Conservation (phyloP, 1,140 invertebrate genomes). For the Drosophila funebris region DNA sequence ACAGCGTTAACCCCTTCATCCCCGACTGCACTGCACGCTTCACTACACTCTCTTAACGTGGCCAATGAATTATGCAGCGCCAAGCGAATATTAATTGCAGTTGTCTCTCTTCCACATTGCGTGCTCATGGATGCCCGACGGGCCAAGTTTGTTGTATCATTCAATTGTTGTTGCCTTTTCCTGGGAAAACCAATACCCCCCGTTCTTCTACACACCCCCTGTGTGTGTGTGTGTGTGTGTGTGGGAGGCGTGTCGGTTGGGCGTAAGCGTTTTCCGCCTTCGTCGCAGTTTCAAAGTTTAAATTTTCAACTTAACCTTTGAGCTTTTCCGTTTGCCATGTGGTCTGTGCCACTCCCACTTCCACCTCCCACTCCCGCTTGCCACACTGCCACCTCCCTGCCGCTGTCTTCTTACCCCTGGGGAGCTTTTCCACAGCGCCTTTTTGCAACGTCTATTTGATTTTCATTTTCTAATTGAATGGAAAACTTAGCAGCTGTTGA, state of each 20-base stretch:
- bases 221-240: no score
- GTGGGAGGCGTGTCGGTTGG: conserved; percentile 39
- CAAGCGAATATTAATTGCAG: conserved; percentile 57
- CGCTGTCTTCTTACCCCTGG: conserved; percentile 2
- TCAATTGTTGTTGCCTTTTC: conserved; percentile 54
- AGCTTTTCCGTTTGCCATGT: conserved; percentile 52
- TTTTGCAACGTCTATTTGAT: conserved; percentile 67
- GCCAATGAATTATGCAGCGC: conserved; percentile 41
- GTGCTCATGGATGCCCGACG: conserved; percentile 35
- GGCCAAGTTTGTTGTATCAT: conserved; percentile 54
- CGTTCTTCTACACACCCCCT: background rate
- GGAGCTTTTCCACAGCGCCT: background rate
- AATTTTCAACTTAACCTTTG: conserved; percentile 77
- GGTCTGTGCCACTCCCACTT: conserved; percentile 5
- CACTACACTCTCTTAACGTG: conserved; percentile 1
- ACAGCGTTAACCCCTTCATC: background rate
- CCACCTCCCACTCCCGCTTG: background rate
- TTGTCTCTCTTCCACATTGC: conserved; percentile 50
- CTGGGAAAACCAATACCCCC: background rate
- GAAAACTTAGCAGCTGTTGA: conserved; percentile 75
- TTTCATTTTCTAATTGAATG: conserved; percentile 80
- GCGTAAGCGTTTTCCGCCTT: conserved; percentile 46
- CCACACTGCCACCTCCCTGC: background rate
- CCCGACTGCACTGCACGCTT: background rate
- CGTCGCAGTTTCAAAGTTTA: conserved; percentile 67